These are phyloP conservation scores for Cephus spinipes DNA, from an alignment of 2,888 invertebrate species.

Conservation along the genomic window DNA sequence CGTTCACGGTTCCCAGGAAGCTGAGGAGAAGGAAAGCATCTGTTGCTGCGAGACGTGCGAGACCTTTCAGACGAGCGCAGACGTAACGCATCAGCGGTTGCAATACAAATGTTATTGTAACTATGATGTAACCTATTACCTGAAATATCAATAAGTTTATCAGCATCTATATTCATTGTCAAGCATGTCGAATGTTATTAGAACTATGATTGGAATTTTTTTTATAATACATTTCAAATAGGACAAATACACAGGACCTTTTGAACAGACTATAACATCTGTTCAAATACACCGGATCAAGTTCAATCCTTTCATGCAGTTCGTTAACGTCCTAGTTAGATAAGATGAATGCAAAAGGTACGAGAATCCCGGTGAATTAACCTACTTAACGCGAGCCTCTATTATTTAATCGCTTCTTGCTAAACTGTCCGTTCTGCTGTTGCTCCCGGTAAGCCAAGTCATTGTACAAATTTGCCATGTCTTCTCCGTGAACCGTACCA, in stretches of 20 bases:
- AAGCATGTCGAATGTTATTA: not conserved
- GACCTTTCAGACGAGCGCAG: constrained; percentile 76
- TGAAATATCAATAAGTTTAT: constrained; percentile 58
- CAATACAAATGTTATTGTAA: constrained; percentile 78
- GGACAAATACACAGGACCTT: not conserved
- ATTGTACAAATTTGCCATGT: not conserved
- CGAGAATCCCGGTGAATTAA: constrained; percentile 29
- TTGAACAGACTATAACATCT: not conserved
- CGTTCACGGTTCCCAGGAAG: constrained; percentile 85
- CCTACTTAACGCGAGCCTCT: constrained; percentile 34
- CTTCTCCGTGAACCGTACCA: not conserved
- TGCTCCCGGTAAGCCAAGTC: not conserved
- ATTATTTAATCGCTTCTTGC: constrained; percentile 41
- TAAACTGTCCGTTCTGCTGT: constrained; percentile 28
- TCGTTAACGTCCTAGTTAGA: constrained; percentile 14
- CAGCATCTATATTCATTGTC: not conserved
- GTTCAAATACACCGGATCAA: constrained; percentile 30
- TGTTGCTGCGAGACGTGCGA: constrained; percentile 76
- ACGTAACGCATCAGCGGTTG: constrained; percentile 81
- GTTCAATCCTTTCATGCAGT: constrained; percentile 25
- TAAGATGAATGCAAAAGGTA: constrained; percentile 19
- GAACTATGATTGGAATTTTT: not conserved
- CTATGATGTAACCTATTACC: constrained; percentile 81
- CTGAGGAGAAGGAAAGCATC: constrained; percentile 83
- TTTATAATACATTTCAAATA: not conserved